Evolutionary conservation across 2,113 vertebrate species (phyloP).

Genomic region (Zosterops hypoxanthus): DNA sequence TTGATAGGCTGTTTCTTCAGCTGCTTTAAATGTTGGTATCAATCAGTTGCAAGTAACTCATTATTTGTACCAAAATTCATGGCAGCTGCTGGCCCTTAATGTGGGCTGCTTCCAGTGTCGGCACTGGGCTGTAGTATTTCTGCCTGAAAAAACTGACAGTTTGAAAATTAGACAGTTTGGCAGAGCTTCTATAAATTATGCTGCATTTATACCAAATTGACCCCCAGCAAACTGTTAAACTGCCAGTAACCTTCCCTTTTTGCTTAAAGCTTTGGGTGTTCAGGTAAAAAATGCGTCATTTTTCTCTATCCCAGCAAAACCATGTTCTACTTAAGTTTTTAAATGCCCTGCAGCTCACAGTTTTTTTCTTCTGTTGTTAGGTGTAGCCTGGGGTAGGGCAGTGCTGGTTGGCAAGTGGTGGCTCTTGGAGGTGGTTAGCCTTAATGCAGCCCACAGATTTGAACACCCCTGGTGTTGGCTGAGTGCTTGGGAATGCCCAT

Average conservation of each 20-base stretch:
- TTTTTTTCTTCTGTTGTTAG: not conserved
- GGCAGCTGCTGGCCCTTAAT: not conserved
- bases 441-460: not conserved
- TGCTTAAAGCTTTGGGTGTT: not conserved
- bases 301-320: not conserved
- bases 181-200: not conserved
- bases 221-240: not conserved
- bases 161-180: not conserved
- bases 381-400: not conserved
- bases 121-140: not conserved
- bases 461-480: not conserved
- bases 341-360: not conserved
- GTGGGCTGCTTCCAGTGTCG: accelerated
- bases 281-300: accelerated
- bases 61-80: not conserved
- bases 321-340: not conserved
- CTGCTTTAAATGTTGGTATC: not conserved
- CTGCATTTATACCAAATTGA: not conserved
- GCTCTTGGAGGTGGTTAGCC: not conserved
- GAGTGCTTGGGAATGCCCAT: not conserved
- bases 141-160: not conserved
- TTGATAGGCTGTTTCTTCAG: not conserved
- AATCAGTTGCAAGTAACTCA: not conserved
- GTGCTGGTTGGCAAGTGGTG: not conserved
- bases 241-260: not conserved